Evolutionary conservation across 1,140 invertebrate genomes (phyloP), one percentile per base, ranked within the genome.

Genomic region (Vanessa tameamea): DNA sequence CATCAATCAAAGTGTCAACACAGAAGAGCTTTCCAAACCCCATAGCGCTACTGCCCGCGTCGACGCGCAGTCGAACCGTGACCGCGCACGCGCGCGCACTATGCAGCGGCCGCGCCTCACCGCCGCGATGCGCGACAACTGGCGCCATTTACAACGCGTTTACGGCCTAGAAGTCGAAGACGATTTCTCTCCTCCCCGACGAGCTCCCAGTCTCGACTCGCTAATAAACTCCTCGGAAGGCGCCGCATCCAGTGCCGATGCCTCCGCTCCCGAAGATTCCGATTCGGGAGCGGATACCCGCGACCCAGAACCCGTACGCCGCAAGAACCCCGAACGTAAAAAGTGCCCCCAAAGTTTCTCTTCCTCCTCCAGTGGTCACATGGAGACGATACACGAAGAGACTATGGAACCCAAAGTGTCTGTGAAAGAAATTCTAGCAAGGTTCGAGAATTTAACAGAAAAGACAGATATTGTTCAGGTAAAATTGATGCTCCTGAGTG

Each of bases 361-460:
- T 80, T 94, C 93, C 12, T 94, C 93, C 53, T 95, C 94, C 69
- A 94, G 94, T 61, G 94, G 94, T 53, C 94, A 95, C 79, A 96
- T 97, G 96, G 96, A 96, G 87, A 96, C 96, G 3, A 96, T 97
- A 48, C 94, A 95, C n/a, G 96, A 97, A 84, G 96, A 97, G 78
- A 94, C 94, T 8, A 93, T 92, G 9, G 96, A 96, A 84, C 95
- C 94, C 23, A 96, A 97, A 91, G 94, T 97, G 73, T 96, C 96
- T 72, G 96, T 97, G 47, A 95, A 96, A 78, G 96, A 96, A 80
- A 97, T 97, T 76, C 89, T 97, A 68, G 96, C 96, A 47, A 93
- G 96, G 64, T 97, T 97, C 87, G 96, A 97, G 82, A 96, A 96
- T 86, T 93, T 97, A 59, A 94, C 94, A 59, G 93, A 93, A 78